phyloP scores from a whole-genome alignment of 2,113 vertebrate genomes.

The Ophiodon elongatus region DNA sequence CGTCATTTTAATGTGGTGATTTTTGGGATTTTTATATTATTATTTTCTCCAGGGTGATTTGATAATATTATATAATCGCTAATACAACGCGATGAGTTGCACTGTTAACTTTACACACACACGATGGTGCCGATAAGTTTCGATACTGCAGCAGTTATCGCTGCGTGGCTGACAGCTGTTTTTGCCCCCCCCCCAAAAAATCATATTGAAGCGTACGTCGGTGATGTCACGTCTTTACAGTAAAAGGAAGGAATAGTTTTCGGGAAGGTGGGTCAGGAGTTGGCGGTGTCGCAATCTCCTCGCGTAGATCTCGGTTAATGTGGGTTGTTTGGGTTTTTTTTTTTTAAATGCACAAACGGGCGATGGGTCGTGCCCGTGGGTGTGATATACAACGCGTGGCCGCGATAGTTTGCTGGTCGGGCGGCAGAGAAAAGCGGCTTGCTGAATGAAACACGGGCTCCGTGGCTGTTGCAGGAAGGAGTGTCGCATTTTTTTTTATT shows the following conservation, averaged over 20 bases:
- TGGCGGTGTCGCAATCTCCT: slow-evolving; percentile 76
- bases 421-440: not conserved
- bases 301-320: not conserved
- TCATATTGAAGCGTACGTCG: slow-evolving; percentile 40
- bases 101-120: slow-evolving; percentile 23
- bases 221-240: slow-evolving; percentile 79
- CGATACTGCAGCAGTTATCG: not conserved
- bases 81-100: not conserved
- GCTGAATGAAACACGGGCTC: slow-evolving; percentile 46
- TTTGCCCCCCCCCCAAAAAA: not conserved
- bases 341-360: slow-evolving; percentile 1
- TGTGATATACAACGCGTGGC: slow-evolving; percentile 6
- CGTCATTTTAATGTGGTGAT: not conserved
- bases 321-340: not conserved
- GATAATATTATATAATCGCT: not conserved
- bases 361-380: slow-evolving; percentile 22
- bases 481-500: slow-evolving; percentile 81
- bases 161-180: not conserved
- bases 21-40: not conserved
- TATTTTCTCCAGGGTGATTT: not conserved
- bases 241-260: slow-evolving; percentile 64
- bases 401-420: slow-evolving; percentile 9
- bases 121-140: slow-evolving; percentile 36
- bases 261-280: slow-evolving; percentile 75
- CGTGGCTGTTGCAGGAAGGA: slow-evolving; percentile 34